A percentile compares a stretch with the other conserved stretches of the same genome.
These are phyloP conservation scores for Anneissia japonica DNA, from an alignment of 35 echinoderm and acorn worm genomes.

Conservation along the genomic window DNA sequence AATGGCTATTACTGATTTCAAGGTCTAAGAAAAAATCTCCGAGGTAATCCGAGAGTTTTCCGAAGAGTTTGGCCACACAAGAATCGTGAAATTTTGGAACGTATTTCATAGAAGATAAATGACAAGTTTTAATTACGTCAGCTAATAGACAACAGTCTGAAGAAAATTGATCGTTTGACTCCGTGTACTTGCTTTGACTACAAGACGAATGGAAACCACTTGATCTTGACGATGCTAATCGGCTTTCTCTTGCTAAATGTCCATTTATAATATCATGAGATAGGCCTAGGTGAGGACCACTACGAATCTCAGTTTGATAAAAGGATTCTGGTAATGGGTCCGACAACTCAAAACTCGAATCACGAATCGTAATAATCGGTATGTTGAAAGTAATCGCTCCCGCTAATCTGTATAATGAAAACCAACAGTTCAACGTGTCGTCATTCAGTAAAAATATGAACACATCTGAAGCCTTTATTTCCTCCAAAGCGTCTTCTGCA, in stretches of 20 bases:
- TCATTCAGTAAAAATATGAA: slow-evolving; percentile 65
- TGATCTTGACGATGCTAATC: background rate
- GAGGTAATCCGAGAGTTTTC: slow-evolving; percentile 63
- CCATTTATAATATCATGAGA: slow-evolving; percentile 3
- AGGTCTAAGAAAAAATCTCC: slow-evolving; percentile 63
- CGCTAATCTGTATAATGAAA: slow-evolving; percentile 45
- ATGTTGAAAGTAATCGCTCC: slow-evolving; percentile 43
- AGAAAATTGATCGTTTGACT: background rate
- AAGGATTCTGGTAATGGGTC: slow-evolving; percentile 35
- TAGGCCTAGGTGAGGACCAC: background rate
- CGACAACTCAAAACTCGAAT: slow-evolving; percentile 53
- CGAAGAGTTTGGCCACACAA: slow-evolving; percentile 64
- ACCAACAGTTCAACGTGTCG: slow-evolving; percentile 27
- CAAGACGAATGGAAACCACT: slow-evolving; percentile 55
- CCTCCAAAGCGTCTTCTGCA: slow-evolving; percentile 33
- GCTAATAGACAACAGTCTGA: slow-evolving; percentile 4
- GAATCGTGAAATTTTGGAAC: slow-evolving; percentile 74
- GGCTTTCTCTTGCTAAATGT: background rate
- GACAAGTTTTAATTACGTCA: slow-evolving; percentile 42
- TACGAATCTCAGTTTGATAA: slow-evolving; percentile 51
- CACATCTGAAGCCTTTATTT: slow-evolving; percentile 48
- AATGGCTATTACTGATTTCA: slow-evolving; percentile 45
- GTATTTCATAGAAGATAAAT: slow-evolving; percentile 44
- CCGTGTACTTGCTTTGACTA: background rate
- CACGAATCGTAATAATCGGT: slow-evolving; percentile 52